phyloP scores from a whole-genome alignment of 2,888 invertebrate genomes.

The Tetanocera ferruginea region DNA sequence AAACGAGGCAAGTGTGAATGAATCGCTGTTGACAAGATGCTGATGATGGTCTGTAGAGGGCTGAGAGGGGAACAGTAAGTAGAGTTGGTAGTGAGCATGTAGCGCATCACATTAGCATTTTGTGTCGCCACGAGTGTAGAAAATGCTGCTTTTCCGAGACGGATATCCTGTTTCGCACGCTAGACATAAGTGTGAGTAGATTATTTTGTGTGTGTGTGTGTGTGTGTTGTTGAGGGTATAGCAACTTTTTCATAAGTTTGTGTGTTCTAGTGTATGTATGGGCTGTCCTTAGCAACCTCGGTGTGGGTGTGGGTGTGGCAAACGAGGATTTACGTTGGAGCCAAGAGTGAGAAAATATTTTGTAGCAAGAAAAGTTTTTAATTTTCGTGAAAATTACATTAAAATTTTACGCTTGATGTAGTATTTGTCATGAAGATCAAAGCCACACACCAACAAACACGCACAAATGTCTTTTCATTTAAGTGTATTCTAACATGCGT shows the following conservation, averaged over 20 bases:
- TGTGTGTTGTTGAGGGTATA: slow-evolving; percentile 8
- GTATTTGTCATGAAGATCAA: slow-evolving; percentile 63
- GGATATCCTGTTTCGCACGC: slow-evolving; percentile 62
- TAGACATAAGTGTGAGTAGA: slow-evolving; percentile 33
- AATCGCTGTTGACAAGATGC: background rate
- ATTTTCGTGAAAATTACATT: slow-evolving; percentile 69
- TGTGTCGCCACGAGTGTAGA: slow-evolving; percentile 55
- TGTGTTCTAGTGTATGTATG: background rate
- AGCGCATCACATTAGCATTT: slow-evolving; percentile 41
- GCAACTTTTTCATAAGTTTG: background rate
- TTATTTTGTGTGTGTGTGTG: background rate
- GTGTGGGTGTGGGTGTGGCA: background rate
- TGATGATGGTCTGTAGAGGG: background rate
- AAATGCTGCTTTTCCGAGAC: slow-evolving; percentile 65
- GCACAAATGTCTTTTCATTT: slow-evolving; percentile 38
- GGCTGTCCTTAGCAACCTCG: background rate
- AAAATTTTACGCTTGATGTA: slow-evolving; percentile 67
- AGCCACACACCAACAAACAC: slow-evolving; percentile 49
- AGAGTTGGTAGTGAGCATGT: background rate
- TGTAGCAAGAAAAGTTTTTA: slow-evolving; percentile 54
- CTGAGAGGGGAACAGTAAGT: background rate
- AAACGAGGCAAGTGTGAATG: background rate
- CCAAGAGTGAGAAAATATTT: background rate
- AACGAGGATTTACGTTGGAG: background rate
- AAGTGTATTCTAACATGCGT: slow-evolving; percentile 1